Percentiles rank a stretch among this genome's conserved stretches.
phyloP scores from a whole-genome alignment of 2,888 invertebrate genomes.

The Calliphora vomitoria region DNA sequence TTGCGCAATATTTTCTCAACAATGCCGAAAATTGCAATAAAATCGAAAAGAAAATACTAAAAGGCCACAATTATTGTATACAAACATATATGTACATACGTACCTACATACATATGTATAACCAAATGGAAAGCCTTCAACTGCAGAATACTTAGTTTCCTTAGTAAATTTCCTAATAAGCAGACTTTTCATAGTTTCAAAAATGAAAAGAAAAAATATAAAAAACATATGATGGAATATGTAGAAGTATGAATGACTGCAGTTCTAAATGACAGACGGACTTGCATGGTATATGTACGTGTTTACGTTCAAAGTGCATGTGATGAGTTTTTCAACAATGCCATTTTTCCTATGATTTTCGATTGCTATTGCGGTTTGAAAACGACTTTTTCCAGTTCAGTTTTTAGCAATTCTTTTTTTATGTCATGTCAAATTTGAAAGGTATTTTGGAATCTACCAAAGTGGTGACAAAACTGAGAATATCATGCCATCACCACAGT shows the following conservation, averaged over 20 bases:
- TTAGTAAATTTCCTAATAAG: conserved; percentile 10
- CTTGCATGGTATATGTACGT: neutral
- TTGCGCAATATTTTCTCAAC: conserved; percentile 3
- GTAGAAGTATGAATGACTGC: conserved; percentile 1
- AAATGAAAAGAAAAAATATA: neutral
- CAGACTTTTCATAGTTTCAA: neutral
- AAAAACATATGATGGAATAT: conserved; percentile 20
- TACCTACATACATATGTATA: neutral
- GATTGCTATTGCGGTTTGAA: conserved; percentile 53
- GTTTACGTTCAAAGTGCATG: conserved; percentile 46
- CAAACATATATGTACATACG: neutral
- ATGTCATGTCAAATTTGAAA: conserved; percentile 50
- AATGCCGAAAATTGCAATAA: conserved; percentile 5
- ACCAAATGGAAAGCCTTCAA: neutral
- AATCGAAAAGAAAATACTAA: conserved; percentile 9
- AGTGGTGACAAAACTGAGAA: conserved; percentile 43
- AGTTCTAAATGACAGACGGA: conserved; percentile 17
- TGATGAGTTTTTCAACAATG: conserved; percentile 56
- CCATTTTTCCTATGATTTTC: conserved; percentile 46
- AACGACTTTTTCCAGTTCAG: neutral
- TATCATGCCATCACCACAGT: conserved; percentile 7
- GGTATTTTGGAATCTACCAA: conserved; percentile 31
- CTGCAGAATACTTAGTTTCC: neutral
- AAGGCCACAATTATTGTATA: neutral
- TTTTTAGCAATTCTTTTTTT: conserved; percentile 43